These are phyloP conservation scores for Enteromius treurensis DNA, from an alignment of 2,797 vertebrate species.

Conservation along the genomic window DNA sequence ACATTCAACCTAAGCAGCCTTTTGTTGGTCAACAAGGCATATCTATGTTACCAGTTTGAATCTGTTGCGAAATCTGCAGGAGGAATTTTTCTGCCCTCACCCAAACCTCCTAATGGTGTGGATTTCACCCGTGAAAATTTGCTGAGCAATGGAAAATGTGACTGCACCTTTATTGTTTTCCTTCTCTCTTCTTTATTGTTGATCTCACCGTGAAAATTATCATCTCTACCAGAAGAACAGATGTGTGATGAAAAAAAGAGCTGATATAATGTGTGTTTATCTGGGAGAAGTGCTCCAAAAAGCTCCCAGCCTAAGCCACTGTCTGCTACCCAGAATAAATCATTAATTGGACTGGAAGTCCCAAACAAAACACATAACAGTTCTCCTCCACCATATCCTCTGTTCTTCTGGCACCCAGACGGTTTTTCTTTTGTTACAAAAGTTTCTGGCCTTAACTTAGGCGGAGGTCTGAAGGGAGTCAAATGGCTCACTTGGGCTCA, in stretches of 20 bases:
- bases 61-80: neutral
- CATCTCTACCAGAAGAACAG: conserved; percentile 33
- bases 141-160: neutral
- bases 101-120: neutral
- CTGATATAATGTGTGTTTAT: conserved; percentile 5
- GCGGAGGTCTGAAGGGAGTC: conserved; percentile 44
- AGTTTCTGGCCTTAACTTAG: conserved; percentile 46
- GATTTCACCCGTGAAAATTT: neutral
- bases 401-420: conserved; percentile 44
- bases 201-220: conserved; percentile 23
- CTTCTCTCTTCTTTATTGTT: conserved; percentile 14
- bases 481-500: conserved; percentile 52
- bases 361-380: conserved; percentile 43
- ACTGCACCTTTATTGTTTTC: neutral
- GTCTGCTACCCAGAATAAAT: conserved; percentile 34
- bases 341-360: conserved; percentile 53
- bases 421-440: conserved; percentile 52
- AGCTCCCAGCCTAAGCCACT: conserved; percentile 6
- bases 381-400: conserved; percentile 35
- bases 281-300: conserved; percentile 27
- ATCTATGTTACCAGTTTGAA: neutral
- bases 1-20: neutral
- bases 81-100: neutral
- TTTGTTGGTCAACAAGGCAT: neutral
- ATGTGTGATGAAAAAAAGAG: conserved; percentile 19